phyloP scores from a whole-genome alignment of 2,797 vertebrate species.

The Ctenopoma multispine region DNA sequence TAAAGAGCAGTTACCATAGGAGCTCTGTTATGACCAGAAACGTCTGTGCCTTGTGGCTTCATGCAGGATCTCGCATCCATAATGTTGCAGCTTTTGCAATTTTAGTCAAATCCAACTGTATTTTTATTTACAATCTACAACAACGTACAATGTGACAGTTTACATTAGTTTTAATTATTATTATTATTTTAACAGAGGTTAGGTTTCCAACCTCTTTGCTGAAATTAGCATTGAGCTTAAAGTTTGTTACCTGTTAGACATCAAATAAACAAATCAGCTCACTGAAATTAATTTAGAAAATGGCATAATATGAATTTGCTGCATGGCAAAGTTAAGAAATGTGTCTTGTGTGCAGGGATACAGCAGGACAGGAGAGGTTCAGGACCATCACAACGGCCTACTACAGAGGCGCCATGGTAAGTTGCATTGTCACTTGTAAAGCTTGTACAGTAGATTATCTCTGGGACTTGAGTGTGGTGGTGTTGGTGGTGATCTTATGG shows the following conservation, averaged over 20 bases:
- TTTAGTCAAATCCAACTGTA: not conserved
- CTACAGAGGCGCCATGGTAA: constrained; percentile 96
- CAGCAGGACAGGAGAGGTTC: constrained; percentile 95
- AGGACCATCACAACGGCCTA: constrained; percentile 97
- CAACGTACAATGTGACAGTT: not conserved
- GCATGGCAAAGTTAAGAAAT: not conserved
- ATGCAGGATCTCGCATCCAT: not conserved
- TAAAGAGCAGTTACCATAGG: not conserved
- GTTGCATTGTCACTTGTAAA: constrained; percentile 5
- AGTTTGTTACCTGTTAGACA: too few relatives aligned
- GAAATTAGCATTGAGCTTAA: too few relatives aligned
- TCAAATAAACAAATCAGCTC: too few relatives aligned
- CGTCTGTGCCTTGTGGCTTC: constrained; percentile 1
- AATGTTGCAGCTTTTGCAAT: not conserved
- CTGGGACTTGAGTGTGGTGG: constrained; percentile 5
- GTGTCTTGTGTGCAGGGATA: constrained; percentile 87
- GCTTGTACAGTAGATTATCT: not conserved
- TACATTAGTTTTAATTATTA: too few relatives aligned
- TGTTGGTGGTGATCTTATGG: constrained; percentile 12
- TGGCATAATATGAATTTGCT: not conserved
- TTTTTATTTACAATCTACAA: not conserved
- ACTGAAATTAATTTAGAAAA: not conserved
- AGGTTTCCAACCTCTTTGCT: too few relatives aligned
- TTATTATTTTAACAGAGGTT: not conserved
- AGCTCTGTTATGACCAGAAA: not conserved